Evolutionary conservation across 1,140 invertebrate genomes (phyloP).

Genomic region (Lordiphosa collinella): DNA sequence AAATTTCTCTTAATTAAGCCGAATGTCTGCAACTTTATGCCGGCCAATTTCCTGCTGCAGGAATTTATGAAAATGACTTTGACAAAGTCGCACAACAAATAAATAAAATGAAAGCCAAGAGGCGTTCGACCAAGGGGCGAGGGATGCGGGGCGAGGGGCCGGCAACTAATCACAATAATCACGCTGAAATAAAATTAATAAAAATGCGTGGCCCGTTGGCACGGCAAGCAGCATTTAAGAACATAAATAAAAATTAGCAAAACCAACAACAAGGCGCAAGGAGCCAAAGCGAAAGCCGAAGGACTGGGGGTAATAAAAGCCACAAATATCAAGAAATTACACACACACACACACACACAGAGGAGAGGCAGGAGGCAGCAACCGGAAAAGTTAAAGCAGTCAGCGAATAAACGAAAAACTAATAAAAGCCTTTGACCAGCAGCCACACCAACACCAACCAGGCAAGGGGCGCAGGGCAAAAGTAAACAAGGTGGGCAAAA

Average conservation of each 20-base stretch:
- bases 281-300: not conserved
- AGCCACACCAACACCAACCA: slow-evolving; percentile 6
- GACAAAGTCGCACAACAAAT: slow-evolving; percentile 59
- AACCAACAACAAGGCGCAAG: slow-evolving; percentile 56
- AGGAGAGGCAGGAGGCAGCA: slow-evolving; percentile 15
- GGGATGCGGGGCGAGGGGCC: not conserved
- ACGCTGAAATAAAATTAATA: slow-evolving; percentile 77
- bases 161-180: slow-evolving; percentile 76
- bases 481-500: slow-evolving; percentile 14
- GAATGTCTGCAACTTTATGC: slow-evolving; percentile 41
- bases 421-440: slow-evolving; percentile 72
- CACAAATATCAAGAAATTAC: slow-evolving; percentile 77
- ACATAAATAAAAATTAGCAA: slow-evolving; percentile 78
- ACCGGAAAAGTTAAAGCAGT: slow-evolving; percentile 71
- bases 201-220: slow-evolving; percentile 71
- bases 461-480: not conserved
- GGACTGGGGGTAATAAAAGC: slow-evolving; percentile 58
- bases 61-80: slow-evolving; percentile 76
- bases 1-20: slow-evolving; percentile 63
- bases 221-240: slow-evolving; percentile 71
- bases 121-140: slow-evolving; percentile 10
- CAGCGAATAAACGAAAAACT: slow-evolving; percentile 74
- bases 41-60: slow-evolving; percentile 42
- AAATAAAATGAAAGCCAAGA: slow-evolving; percentile 43
- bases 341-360: slow-evolving; percentile 11